A percentile compares a stretch with the other conserved stretches of the same genome.
phyloP scores from a whole-genome alignment of 2,888 invertebrate species.

The Lithodes maja region DNA sequence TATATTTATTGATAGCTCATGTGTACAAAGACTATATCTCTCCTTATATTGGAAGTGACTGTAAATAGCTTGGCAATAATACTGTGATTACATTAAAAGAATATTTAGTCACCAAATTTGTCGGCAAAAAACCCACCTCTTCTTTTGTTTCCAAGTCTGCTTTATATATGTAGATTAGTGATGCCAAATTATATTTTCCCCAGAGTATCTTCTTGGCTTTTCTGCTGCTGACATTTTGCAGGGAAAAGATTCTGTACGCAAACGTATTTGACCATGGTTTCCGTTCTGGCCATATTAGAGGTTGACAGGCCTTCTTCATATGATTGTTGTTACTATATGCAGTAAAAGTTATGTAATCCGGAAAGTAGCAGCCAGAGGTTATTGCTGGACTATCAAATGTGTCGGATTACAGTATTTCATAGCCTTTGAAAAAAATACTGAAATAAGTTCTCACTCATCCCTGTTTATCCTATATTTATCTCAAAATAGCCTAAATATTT shows the following conservation, averaged over 20 bases:
- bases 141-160: constrained; percentile 54
- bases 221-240: not conserved
- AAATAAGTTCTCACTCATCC: too few relatives aligned
- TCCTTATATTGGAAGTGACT: constrained; percentile 49
- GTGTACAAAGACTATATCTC: constrained; percentile 62
- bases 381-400: too few relatives aligned
- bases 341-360: too few relatives aligned
- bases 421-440: too few relatives aligned
- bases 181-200: constrained; percentile 58
- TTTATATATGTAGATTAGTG: constrained; percentile 62
- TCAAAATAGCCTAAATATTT: too few relatives aligned
- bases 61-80: constrained; percentile 60
- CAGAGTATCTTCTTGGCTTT: constrained; percentile 5
- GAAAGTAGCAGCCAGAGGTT: too few relatives aligned
- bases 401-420: too few relatives aligned
- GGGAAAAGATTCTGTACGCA: not conserved
- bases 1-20: constrained; percentile 66
- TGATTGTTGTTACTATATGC: not conserved
- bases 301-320: not conserved
- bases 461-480: too few relatives aligned
- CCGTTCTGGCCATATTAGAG: constrained; percentile 1
- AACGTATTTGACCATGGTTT: not conserved
- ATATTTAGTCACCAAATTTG: constrained; percentile 50
- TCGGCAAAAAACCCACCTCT: constrained; percentile 42
- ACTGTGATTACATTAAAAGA: constrained; percentile 35